Percentiles rank a stretch among this genome's conserved stretches.
Conservation (phyloP, 2,888 invertebrate genomes). For the Notocelia uddmanniana region DNA sequence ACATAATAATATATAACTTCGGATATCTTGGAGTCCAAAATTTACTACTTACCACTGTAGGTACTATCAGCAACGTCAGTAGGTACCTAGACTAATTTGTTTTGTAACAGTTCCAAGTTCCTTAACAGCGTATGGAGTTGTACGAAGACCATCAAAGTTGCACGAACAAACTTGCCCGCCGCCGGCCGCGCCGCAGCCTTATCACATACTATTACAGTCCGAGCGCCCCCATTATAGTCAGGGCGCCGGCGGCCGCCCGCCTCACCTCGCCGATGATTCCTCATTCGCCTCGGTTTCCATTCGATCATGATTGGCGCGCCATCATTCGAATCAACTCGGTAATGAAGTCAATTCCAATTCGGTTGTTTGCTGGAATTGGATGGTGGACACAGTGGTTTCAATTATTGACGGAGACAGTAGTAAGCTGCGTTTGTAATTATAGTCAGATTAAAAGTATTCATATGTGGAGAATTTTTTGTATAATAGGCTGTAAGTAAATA, state of each 20-base stretch:
- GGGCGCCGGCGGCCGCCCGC: constrained; percentile 30
- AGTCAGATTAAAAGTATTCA: background rate
- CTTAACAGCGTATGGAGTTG: background rate
- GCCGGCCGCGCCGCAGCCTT: constrained; percentile 18
- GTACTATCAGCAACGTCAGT: background rate
- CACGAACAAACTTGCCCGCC: constrained; percentile 21
- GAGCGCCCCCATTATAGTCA: constrained; percentile 41
- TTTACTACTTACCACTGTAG: too few species aligned
- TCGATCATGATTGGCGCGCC: constrained; percentile 30
- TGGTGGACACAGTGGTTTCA: constrained; percentile 26
- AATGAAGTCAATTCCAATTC: constrained; percentile 43
- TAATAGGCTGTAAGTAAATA: too few species aligned
- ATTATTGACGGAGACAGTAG: constrained; percentile 4
- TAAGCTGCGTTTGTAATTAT: background rate
- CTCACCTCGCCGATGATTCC: constrained; percentile 34
- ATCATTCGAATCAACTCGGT: constrained; percentile 30
- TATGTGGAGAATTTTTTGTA: too few species aligned
- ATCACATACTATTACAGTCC: constrained; percentile 36
- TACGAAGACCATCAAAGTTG: constrained; percentile 11
- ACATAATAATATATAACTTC: too few species aligned
- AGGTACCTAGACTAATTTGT: background rate
- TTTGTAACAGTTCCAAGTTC: background rate
- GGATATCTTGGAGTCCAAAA: too few species aligned
- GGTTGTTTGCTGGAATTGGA: constrained; percentile 37
- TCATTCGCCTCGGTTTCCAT: constrained; percentile 34